A percentile compares a stretch with the other conserved stretches of the same genome.
These are phyloP conservation scores for Megalopta genalis DNA, from an alignment of 1,140 invertebrate species.

Conservation along the genomic window DNA sequence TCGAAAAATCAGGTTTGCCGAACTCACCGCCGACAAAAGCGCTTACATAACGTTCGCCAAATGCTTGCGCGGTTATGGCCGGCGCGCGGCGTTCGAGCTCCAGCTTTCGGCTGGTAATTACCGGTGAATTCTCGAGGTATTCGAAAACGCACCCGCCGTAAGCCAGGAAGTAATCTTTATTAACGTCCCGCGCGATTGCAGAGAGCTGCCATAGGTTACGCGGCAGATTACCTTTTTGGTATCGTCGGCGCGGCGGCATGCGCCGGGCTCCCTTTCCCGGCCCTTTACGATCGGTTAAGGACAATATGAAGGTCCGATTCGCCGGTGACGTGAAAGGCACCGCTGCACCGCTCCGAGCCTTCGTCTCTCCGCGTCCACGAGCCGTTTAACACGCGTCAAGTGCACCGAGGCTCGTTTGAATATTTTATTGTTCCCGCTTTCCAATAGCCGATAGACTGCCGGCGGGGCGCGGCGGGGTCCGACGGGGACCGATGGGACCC, in stretches of 20 bases:
- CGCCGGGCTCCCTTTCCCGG: background rate
- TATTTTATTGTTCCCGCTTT: conserved; percentile 69
- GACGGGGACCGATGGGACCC: too few relatives aligned
- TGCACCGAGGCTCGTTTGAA: conserved; percentile 61
- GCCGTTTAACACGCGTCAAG: conserved; percentile 33
- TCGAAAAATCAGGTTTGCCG: too few relatives aligned
- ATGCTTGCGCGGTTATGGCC: too few relatives aligned
- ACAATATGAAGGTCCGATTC: conserved; percentile 63
- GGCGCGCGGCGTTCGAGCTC: too few relatives aligned
- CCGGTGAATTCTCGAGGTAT: background rate
- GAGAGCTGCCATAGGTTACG: background rate
- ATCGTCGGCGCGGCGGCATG: background rate
- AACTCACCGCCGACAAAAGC: too few relatives aligned
- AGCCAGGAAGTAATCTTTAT: conserved; percentile 20
- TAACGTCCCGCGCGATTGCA: conserved; percentile 3
- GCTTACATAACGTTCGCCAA: too few relatives aligned
- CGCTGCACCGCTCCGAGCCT: background rate
- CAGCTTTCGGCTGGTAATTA: background rate
- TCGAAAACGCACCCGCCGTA: background rate
- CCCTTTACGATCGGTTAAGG: conserved; percentile 27
- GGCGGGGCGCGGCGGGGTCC: too few relatives aligned
- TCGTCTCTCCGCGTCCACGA: background rate
- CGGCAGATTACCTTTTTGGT: conserved; percentile 11
- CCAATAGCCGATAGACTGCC: conserved; percentile 56
- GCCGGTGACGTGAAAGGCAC: conserved; percentile 49